A percentile compares a stretch with the other conserved stretches of the same genome.
phyloP scores from a whole-genome alignment of 2,888 invertebrate species.

The Xanthia icteritia region DNA sequence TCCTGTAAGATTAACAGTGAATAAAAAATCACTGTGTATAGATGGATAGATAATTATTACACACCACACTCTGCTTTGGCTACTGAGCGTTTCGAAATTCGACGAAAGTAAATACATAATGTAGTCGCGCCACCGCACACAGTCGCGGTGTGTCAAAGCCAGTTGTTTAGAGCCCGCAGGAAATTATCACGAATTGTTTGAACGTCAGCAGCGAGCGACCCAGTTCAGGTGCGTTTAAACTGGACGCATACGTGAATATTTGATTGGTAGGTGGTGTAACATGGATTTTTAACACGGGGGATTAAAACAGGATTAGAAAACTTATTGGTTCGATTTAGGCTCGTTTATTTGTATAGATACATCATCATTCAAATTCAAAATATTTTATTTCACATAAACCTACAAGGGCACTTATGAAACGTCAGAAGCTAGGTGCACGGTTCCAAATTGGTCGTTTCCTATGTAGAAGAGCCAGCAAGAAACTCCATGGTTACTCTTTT shows the following conservation, averaged over 20 bases:
- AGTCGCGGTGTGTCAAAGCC: constrained; percentile 51
- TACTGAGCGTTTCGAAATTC: neutral
- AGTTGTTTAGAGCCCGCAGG: constrained; percentile 59
- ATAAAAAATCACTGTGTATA: no score
- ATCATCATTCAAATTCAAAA: no score
- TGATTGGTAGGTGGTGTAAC: neutral
- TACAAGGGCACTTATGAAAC: no score
- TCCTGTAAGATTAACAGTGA: no score
- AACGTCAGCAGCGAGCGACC: constrained; percentile 50
- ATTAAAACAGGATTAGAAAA: neutral
- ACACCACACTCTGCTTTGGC: constrained; percentile 10
- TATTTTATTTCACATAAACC: no score
- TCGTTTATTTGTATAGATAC: neutral
- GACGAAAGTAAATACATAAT: constrained; percentile 50
- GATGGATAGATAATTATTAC: neutral
- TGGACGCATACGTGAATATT: constrained; percentile 21
- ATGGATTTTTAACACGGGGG: neutral
- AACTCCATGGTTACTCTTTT: no score
- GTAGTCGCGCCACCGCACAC: constrained; percentile 46
- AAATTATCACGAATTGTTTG: constrained; percentile 67
- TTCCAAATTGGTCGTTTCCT: no score
- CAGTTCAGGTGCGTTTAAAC: constrained; percentile 25
- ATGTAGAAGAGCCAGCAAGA: no score
- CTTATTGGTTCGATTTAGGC: neutral
- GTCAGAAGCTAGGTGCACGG: no score